Evolutionary conservation across 2,113 vertebrate species (phyloP).

Genomic region (Ivindomyrus marchei): DNA sequence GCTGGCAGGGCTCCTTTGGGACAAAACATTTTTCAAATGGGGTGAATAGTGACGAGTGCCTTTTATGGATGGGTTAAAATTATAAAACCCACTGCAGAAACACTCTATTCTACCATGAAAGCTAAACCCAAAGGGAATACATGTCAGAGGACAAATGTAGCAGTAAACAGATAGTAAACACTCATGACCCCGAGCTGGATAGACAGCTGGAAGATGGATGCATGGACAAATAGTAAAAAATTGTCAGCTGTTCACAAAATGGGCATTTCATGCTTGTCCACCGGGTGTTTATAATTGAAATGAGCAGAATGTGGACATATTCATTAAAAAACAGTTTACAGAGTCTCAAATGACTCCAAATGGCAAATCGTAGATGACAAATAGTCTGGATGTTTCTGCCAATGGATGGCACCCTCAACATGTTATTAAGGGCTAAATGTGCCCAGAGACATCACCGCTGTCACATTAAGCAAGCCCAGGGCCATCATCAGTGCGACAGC

Average conservation of each 20-base stretch:
- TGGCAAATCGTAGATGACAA: constrained; percentile 13
- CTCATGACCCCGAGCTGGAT: not conserved
- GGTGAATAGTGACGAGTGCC: not conserved
- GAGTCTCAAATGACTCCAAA: not conserved
- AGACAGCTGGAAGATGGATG: not conserved
- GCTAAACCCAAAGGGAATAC: not conserved
- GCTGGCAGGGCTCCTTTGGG: not conserved
- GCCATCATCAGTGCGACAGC: not conserved
- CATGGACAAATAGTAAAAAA: not conserved
- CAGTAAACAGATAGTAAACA: not conserved
- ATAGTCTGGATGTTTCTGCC: constrained; percentile 1
- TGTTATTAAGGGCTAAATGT: constrained; percentile 9
- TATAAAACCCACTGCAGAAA: not conserved
- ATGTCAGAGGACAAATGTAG: not conserved
- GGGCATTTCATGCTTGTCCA: not conserved
- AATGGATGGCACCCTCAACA: not conserved
- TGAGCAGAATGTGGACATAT: not conserved
- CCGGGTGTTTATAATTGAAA: not conserved
- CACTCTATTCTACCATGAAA: not conserved
- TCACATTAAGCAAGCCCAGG: not conserved
- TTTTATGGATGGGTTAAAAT: not conserved
- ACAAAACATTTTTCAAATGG: not conserved
- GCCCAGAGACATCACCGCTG: not conserved
- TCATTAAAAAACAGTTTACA: not conserved
- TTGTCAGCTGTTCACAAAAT: not conserved